Base-by-base conservation (phyloP, 2,797 vertebrate species). In the Columba guinea region DNA sequence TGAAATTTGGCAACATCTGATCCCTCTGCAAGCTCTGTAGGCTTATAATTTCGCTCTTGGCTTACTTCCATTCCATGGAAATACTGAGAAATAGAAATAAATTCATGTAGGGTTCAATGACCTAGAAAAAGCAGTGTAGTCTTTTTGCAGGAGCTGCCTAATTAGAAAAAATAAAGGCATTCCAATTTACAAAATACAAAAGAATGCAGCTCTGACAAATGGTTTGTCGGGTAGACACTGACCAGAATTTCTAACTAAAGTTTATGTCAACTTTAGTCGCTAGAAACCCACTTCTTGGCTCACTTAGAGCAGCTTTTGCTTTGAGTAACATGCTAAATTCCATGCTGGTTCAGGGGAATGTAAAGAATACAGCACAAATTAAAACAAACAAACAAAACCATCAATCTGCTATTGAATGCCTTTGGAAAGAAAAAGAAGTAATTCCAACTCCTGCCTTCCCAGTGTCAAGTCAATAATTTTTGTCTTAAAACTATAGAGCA, bases 51-150 rank as follows among this genome's bases (percentile, higher is more conserved):
- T 90, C 83, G 59, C 12, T 82, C 80, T 76, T 93, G 92, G 92
- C 84, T 89, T 78, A 85, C 11, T 81, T 81, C 13, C 0, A 0
- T 59, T 71, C 52, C 58, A 90, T 1, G 53, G 79, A 95, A 94
- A 94, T 16, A 93, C 24, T 78, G 91, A 91, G 68, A 94, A 48
- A 90, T 86, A 73, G 87, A 95, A 94, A 90, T 69, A 90, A 86
- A 90, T 71, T 58, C 84, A 34, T 8, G 9, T 32, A 81, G 41
- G 55, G 87, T 87, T 95, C 88, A 93, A 44, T 30, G 83, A 88
- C 77, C 84, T 80, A 91, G 69, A 91, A 93, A 91, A 88, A 81
- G n/a, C 23, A 88, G 48, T 19, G 35, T 58, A 58, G 80, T 81
- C 46, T 62, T 81, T 86, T 76, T 84, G 53, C 13, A 84, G 51